phyloP scores from a whole-genome alignment of 2,113 vertebrate species.

The Prunella himalayana region DNA sequence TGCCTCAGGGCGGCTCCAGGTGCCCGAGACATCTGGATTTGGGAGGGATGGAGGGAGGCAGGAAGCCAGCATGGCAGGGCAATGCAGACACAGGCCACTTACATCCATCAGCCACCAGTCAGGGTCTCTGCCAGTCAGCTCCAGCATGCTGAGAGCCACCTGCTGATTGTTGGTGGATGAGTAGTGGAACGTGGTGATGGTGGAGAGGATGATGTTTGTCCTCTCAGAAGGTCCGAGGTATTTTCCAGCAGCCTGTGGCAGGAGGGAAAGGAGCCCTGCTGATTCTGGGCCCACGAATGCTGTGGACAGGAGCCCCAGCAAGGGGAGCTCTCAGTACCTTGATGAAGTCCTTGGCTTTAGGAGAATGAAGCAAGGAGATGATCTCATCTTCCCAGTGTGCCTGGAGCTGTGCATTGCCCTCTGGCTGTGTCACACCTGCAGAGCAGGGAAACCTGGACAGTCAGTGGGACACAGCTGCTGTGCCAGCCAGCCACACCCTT shows the following conservation, averaged over 20 bases:
- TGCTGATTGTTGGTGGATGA: background rate
- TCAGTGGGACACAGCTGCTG: background rate
- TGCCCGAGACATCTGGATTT: background rate
- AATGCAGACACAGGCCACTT: too few relatives aligned
- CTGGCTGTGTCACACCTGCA: background rate
- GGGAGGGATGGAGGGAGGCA: background rate
- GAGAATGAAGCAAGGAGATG: background rate
- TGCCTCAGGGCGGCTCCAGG: background rate
- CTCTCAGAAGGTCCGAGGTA: background rate
- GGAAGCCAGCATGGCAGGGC: background rate
- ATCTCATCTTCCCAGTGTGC: background rate
- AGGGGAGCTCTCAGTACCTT: background rate
- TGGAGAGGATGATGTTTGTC: background rate
- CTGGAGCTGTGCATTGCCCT: background rate
- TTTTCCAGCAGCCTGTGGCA: background rate
- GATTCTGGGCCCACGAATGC: background rate
- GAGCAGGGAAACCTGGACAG: background rate
- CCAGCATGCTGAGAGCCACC: background rate
- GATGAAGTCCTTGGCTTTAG: background rate
- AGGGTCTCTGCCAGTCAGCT: background rate
- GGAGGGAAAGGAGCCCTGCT: background rate
- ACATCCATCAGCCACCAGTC: background rate
- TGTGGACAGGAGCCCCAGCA: background rate
- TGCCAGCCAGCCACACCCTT: background rate
- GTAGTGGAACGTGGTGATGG: background rate